Evolutionary conservation across 2,797 vertebrate genomes (phyloP), one percentile per base, ranked within the genome.

Genomic region (Arctocebus calabarensis): DNA sequence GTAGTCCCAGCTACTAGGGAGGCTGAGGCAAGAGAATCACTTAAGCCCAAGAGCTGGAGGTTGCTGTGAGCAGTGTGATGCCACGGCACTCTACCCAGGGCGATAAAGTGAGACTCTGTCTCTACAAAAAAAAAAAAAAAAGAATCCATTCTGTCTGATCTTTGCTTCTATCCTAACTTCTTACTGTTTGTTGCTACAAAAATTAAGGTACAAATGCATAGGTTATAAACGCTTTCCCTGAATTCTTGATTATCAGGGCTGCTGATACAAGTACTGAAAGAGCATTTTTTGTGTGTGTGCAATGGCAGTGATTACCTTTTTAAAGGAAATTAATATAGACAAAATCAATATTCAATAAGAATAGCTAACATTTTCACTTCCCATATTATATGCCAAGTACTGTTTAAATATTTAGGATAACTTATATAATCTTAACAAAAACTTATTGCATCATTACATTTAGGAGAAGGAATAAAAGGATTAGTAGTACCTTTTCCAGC

Each of bases 291-390:
- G 22, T 87, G 37, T 90, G 19, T 64, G 57, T 74, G 2, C 34
- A 82, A n/a, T 27, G 16, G 19, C 7, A 75, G 19, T 73, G 32
- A 0, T 32, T 45, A 37, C 5, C 5, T 93, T 68, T 20, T 59
- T 93, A 61, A 48, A 55, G 27, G 57, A 85, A 93, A 81, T 45
- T 91, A 73, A 77, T 83, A 61, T 19, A 34, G 19, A n/a, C 43
- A 90, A 55, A 84, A 61, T 82, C 17, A 84, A 77, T 77, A 79
- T 61, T 86, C 78, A 90, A 43, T 84, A 85, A 68, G 20, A 86
- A 70, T 8, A 85, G 1, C 2, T 78, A 68, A 84, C 20, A 25
- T 55, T 92, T 92, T 29, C 0, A 34, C 2, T 37, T 73, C 16
- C 23, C 3, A 66, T 78, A 8, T 29, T 68, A 70, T 27, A 37